Percentiles rank a stretch among this genome's conserved stretches.
phyloP scores from a whole-genome alignment of 1,140 invertebrate genomes.

The Bombus fervidus region DNA sequence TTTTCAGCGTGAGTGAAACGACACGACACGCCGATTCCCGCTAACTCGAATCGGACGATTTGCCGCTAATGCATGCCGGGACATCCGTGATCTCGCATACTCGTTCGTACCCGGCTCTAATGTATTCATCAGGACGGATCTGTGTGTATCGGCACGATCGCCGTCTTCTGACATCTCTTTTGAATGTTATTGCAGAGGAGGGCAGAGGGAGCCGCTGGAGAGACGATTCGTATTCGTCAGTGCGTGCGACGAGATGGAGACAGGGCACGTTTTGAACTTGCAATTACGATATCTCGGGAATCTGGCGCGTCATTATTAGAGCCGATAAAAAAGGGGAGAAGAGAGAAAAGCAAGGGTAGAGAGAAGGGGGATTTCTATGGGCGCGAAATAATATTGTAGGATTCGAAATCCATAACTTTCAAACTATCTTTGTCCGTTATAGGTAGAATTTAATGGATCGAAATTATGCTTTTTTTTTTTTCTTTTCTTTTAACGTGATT shows the following conservation, averaged over 20 bases:
- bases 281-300: slow-evolving; percentile 60
- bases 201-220: neutral
- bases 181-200: slow-evolving; percentile 59
- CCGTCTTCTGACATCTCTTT: slow-evolving; percentile 62
- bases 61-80: slow-evolving; percentile 40
- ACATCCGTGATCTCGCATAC: slow-evolving; percentile 74
- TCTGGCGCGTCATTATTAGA: slow-evolving; percentile 51
- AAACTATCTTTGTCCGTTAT: too few relatives aligned
- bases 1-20: neutral
- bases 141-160: slow-evolving; percentile 68
- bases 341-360: neutral
- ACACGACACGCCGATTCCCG: neutral
- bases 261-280: slow-evolving; percentile 71
- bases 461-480: neutral
- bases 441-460: neutral
- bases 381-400: neutral
- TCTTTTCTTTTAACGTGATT: neutral
- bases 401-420: neutral
- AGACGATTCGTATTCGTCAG: slow-evolving; percentile 50
- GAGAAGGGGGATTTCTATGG: neutral
- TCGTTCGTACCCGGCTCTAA: slow-evolving; percentile 53
- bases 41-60: slow-evolving; percentile 32
- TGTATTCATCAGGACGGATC: slow-evolving; percentile 69
- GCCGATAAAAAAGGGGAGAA: slow-evolving; percentile 16
- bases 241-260: slow-evolving; percentile 71